Percentiles rank a stretch among this genome's conserved stretches.
phyloP scores from a whole-genome alignment of 2,888 invertebrate genomes.

The Oligia strigilis region DNA sequence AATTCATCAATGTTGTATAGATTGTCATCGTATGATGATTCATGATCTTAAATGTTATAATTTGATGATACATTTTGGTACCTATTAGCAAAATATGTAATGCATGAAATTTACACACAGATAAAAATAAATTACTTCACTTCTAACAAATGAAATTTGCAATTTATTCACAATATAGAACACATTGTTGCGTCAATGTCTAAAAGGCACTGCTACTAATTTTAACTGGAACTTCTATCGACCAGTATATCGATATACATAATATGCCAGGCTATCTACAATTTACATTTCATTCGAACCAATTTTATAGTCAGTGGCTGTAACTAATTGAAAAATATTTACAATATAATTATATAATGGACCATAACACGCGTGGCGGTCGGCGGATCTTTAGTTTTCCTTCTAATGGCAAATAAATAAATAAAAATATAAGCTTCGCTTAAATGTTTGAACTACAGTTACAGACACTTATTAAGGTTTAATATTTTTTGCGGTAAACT shows the following conservation, averaged over 20 bases:
- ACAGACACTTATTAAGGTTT: neutral
- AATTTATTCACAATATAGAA: too few relatives aligned
- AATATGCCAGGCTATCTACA: neutral
- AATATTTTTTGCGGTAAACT: conserved; percentile 17
- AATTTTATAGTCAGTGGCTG: conserved; percentile 12
- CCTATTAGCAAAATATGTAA: neutral
- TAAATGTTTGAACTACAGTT: conserved; percentile 10
- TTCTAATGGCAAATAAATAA: conserved; percentile 18
- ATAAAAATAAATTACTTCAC: neutral
- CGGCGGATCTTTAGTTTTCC: neutral
- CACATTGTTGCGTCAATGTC: neutral
- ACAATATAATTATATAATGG: conserved; percentile 42
- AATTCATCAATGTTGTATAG: neutral
- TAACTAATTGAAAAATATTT: conserved; percentile 35
- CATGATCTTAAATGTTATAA: neutral
- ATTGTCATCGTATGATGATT: neutral
- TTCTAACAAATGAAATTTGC: neutral
- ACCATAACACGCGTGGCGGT: neutral
- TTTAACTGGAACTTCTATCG: neutral
- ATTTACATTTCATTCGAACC: neutral
- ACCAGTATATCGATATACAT: neutral
- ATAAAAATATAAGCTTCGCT: conserved; percentile 6
- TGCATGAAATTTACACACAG: neutral
- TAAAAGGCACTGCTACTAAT: neutral
- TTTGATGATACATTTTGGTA: too few relatives aligned